A percentile compares a stretch with the other conserved stretches of the same genome.
phyloP scores from a whole-genome alignment of 1,140 invertebrate species.

The Dendrolimus punctatus region DNA sequence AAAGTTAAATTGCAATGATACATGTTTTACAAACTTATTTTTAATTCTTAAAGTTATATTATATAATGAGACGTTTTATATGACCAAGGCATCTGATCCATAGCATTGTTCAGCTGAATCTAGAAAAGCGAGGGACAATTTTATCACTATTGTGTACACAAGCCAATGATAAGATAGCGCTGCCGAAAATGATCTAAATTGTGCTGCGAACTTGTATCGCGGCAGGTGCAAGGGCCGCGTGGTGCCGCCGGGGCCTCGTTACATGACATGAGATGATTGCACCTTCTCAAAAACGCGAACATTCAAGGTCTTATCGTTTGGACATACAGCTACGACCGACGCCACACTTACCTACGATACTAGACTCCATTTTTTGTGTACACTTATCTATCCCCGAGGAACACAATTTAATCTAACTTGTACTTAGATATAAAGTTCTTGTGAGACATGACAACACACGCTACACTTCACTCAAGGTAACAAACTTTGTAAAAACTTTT shows the following conservation, averaged over 20 bases:
- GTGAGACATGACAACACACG: constrained; percentile 57
- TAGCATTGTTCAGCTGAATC: constrained; percentile 25
- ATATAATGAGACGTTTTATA: background rate
- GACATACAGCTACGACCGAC: background rate
- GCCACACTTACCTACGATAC: constrained; percentile 43
- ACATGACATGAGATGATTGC: constrained; percentile 28
- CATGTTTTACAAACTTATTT: no score
- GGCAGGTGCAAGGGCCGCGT: constrained; percentile 4
- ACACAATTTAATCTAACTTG: constrained; percentile 39
- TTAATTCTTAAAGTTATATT: no score
- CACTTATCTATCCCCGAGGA: constrained; percentile 17
- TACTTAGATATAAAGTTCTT: constrained; percentile 45
- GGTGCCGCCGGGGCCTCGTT: constrained; percentile 12
- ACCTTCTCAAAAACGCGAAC: constrained; percentile 21
- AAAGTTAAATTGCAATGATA: no score
- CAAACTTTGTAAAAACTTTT: constrained; percentile 36
- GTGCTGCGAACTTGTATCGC: background rate
- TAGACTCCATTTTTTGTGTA: constrained; percentile 46
- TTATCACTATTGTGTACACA: constrained; percentile 37
- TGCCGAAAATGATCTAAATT: constrained; percentile 3
- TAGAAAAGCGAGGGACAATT: constrained; percentile 25
- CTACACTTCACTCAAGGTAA: constrained; percentile 42
- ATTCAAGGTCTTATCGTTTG: constrained; percentile 39
- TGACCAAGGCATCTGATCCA: constrained; percentile 2
- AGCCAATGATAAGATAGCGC: constrained; percentile 39